A percentile compares a stretch with the other conserved stretches of the same genome.
Conservation (phyloP, 2,113 vertebrate genomes). For the Panthera tigris region DNA sequence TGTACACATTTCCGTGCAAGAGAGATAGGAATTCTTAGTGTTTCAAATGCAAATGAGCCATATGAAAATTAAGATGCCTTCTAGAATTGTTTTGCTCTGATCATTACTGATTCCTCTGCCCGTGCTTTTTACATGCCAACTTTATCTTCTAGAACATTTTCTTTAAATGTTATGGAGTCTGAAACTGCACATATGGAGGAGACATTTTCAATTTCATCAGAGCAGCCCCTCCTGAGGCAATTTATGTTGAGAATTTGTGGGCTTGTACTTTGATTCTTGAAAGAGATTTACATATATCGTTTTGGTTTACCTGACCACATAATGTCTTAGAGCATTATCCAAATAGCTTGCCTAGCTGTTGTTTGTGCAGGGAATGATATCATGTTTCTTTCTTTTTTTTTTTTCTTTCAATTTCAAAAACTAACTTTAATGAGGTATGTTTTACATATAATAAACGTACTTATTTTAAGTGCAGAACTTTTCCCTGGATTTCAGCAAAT, state of each 20-base stretch:
- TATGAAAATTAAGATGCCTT: slow-evolving; percentile 65
- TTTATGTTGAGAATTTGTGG: background rate
- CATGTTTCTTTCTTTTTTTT: too few relatives aligned
- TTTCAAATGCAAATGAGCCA: slow-evolving; percentile 68
- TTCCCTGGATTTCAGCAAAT: background rate
- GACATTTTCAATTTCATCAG: slow-evolving; percentile 46
- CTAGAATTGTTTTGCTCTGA: slow-evolving; percentile 59
- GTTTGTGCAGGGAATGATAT: background rate
- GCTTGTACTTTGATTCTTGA: background rate
- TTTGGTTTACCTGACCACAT: background rate
- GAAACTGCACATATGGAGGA: slow-evolving; percentile 41
- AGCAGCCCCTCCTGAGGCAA: slow-evolving; percentile 17
- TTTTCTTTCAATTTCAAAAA: background rate
- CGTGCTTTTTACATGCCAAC: slow-evolving; percentile 43
- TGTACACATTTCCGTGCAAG: slow-evolving; percentile 56
- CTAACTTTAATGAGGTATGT: background rate
- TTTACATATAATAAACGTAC: background rate
- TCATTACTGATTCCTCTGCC: slow-evolving; percentile 52
- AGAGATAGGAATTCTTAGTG: slow-evolving; percentile 54
- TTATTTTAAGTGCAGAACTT: background rate
- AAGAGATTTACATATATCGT: background rate
- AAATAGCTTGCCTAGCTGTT: background rate
- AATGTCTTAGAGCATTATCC: background rate
- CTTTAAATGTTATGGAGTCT: slow-evolving; percentile 50
- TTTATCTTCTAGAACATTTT: slow-evolving; percentile 62